Percentiles rank a stretch among this genome's conserved stretches.
phyloP scores from a whole-genome alignment of 2,797 vertebrate species.

The Phylloscopus collybita region DNA sequence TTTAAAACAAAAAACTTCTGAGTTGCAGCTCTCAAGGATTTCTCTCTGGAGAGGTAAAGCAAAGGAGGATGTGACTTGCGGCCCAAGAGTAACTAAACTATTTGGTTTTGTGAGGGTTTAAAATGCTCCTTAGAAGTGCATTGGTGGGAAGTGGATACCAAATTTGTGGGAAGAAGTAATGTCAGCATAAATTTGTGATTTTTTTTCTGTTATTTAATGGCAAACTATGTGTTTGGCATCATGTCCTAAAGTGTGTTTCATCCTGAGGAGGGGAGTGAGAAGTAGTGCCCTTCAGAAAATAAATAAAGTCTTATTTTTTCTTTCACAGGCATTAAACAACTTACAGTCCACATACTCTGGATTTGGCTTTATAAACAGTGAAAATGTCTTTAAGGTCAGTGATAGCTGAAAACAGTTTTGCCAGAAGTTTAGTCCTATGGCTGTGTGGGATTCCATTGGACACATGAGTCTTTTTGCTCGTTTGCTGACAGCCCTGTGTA shows the following conservation, averaged over 20 bases:
- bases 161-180: not conserved
- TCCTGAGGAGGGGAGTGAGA: not conserved
- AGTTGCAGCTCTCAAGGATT: not conserved
- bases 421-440: not conserved
- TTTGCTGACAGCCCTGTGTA: not conserved
- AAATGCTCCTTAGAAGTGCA: not conserved
- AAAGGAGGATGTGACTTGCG: not conserved
- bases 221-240: not conserved
- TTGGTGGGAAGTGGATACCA: not conserved
- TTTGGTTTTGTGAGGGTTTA: not conserved
- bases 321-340: slow-evolving; percentile 91
- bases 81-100: not conserved
- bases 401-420: not conserved
- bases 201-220: not conserved
- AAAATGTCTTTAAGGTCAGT: slow-evolving; percentile 94
- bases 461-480: not conserved
- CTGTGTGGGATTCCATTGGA: not conserved
- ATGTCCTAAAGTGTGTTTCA: not conserved
- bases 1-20: not conserved
- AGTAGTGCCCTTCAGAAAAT: not conserved
- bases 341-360: slow-evolving; percentile 94
- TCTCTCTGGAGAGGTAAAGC: not conserved
- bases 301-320: not conserved
- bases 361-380: slow-evolving; percentile 94
- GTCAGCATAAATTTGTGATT: not conserved